Conservation (phyloP, 2,888 invertebrate species). For the Aporophyla nigra region DNA sequence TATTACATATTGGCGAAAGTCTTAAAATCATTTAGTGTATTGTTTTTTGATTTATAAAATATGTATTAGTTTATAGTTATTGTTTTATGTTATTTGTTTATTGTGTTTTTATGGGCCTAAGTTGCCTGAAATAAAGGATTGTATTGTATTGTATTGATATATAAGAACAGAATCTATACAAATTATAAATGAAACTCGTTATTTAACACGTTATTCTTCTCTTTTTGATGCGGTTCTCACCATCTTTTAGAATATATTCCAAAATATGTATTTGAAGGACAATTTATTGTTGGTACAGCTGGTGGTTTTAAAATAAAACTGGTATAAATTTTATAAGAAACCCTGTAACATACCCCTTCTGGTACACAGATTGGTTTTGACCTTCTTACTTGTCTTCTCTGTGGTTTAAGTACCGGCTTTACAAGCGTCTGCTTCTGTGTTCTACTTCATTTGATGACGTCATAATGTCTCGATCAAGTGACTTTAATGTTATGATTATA, state of each 20-base stretch:
- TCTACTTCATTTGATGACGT: conserved; percentile 51
- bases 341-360: neutral
- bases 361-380: neutral
- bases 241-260: neutral
- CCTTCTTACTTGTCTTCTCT: conserved; percentile 7
- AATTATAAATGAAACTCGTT: no score
- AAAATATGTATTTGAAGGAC: neutral
- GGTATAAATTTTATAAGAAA: neutral
- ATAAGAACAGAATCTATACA: no score
- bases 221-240: no score
- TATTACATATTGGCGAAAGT: no score
- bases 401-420: conserved; percentile 38
- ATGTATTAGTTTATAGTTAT: no score
- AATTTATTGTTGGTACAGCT: neutral
- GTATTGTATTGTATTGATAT: no score
- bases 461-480: conserved; percentile 51
- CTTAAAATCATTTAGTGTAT: no score
- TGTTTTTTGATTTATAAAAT: no score
- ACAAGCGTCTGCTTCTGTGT: conserved; percentile 48
- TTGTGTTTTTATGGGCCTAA: no score
- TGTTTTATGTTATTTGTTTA: no score
- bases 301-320: neutral
- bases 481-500: conserved; percentile 55
- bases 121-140: no score
- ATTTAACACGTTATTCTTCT: no score